Percentiles rank a stretch among this genome's conserved stretches.
phyloP scores from a whole-genome alignment of 2,888 invertebrate species.

The Synanthedon vespiformis region DNA sequence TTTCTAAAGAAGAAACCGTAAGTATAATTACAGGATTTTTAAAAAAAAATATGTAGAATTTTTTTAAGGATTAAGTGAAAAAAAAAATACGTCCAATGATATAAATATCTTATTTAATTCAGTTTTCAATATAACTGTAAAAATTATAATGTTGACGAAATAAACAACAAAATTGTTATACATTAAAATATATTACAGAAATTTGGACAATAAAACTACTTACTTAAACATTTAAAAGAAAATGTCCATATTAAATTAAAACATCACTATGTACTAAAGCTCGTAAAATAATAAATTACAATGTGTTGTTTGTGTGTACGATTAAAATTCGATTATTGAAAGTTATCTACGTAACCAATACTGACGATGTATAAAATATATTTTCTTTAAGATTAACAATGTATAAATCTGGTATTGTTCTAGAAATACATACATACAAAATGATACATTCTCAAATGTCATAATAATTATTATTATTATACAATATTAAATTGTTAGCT shows the following conservation, averaged over 20 bases:
- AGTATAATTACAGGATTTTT: no score
- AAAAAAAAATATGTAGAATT: no score
- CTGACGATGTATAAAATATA: conserved; percentile 37
- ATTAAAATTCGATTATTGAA: not conserved
- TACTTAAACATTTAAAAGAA: conserved; percentile 6
- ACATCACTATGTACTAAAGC: conserved; percentile 13
- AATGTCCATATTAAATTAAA: conserved; percentile 12
- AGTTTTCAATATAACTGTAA: conserved; percentile 48
- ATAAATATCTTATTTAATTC: conserved; percentile 56
- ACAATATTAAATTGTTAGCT: conserved; percentile 8
- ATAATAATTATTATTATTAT: conserved; percentile 24
- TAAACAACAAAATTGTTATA: conserved; percentile 28
- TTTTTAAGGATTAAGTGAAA: not conserved
- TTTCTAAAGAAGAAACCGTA: no score
- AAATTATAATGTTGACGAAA: conserved; percentile 43
- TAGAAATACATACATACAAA: conserved; percentile 34
- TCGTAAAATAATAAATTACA: conserved; percentile 13
- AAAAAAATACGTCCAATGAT: conserved; percentile 17
- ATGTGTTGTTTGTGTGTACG: conserved; percentile 7
- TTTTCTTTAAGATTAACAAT: conserved; percentile 48
- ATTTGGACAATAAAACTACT: conserved; percentile 33
- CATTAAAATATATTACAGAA: conserved; percentile 31
- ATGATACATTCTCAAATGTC: conserved; percentile 36
- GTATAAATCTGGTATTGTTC: conserved; percentile 46
- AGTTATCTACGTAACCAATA: conserved; percentile 16